Base-by-base conservation (phyloP, 2,797 vertebrate genomes). In the Galagoides demidoff region DNA sequence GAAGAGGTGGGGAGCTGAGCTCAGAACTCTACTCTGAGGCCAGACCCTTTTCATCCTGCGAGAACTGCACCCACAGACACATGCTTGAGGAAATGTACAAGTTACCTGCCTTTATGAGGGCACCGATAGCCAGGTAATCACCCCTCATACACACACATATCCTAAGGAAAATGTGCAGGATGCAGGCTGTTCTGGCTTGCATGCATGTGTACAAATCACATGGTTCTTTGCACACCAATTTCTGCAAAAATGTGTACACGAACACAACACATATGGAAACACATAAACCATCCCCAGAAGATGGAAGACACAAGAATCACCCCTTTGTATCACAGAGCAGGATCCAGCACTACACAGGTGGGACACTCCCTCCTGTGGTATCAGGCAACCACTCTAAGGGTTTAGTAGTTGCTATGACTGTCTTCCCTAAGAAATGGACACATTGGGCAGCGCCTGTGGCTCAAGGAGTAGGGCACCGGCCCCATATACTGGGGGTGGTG, bases 1-100 rank as follows among this genome's bases (percentile, higher is more conserved):
- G 88, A 79, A 93, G 87, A 90, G 82, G 90, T 91, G 76, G 85
- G 29, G 91, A 86, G 39, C 85, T 82, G 92, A 89, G 76, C 64
- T 92, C 59, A 20, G 39, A 86, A 63, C 43, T 95, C 94, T 34
- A 31, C 77, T 90, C 86, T 79, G 63, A 71, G 90, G 57, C 83
- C 79, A 85, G 85, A 37, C 57, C 74, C 64, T 93, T 84, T 86
- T 66, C 16, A 25, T 87, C 22, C 84, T 74, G 55, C 3, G 29
- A 61, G 82, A 89, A 74, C 87, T 81, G 31, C 43, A 27, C 31
- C 64, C 82, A 63, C 27, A 39, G 49, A 61, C 43, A 82, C 39
- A 37, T 13, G 57, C 27, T 6, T 55, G 37, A 85, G 73, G 78
- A 96, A 90, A 52, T 31, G 27, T 85, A 81, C 85, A 90, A 73